These are phyloP conservation scores for Fulmarus glacialis DNA, from an alignment of 2,113 vertebrate species.

Conservation along the genomic window DNA sequence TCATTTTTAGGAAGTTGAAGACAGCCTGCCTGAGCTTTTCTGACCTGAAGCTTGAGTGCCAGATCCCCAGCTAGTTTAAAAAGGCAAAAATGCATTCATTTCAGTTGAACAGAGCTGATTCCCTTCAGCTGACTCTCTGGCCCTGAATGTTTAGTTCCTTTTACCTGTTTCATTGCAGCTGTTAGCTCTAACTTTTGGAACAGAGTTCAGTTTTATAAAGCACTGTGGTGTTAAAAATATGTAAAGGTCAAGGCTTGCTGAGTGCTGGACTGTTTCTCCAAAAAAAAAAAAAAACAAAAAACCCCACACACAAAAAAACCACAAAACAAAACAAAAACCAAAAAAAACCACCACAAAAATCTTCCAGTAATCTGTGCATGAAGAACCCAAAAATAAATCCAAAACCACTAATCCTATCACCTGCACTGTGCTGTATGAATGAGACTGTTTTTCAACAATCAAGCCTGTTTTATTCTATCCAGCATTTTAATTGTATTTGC, in stretches of 20 bases:
- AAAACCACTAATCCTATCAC: not conserved
- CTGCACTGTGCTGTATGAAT: not conserved
- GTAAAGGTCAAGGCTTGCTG: slow-evolving; percentile 28
- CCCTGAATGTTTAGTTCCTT: not conserved
- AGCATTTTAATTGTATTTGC: not conserved
- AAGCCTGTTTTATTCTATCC: not conserved
- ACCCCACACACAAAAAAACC: too few species aligned
- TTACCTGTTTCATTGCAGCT: not conserved
- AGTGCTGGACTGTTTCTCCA: not conserved
- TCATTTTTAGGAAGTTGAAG: not conserved
- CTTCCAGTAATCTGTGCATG: not conserved
- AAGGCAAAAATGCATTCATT: not conserved
- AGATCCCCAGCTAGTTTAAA: not conserved
- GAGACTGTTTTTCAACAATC: not conserved
- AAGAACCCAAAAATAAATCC: not conserved
- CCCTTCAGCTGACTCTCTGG: not conserved
- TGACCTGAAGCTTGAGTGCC: not conserved
- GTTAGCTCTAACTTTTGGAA: not conserved
- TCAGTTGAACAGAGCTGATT: not conserved
- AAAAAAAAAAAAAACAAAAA: not conserved
- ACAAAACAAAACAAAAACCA: too few species aligned
- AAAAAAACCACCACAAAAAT: too few species aligned
- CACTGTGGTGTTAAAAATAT: not conserved
- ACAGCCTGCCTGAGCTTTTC: not conserved
- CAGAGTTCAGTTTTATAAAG: not conserved